Conservation (phyloP, 2,797 vertebrate species). For the Streptopelia turtur region DNA sequence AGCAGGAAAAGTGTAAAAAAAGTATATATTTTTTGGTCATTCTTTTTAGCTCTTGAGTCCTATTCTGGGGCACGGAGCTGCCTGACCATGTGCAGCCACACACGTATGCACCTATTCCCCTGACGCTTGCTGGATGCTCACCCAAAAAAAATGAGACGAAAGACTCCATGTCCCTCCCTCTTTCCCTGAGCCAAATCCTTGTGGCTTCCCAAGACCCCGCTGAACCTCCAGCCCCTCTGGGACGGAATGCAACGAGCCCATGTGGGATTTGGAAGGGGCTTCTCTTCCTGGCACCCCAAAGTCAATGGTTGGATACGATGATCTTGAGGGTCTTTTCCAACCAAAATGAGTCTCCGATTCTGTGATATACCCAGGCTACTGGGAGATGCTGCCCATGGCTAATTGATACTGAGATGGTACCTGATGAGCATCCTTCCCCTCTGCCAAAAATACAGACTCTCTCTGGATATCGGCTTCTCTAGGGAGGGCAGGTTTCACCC, state of each 20-base stretch:
- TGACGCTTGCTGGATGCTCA: rapidly evolving
- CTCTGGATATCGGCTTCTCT: not conserved
- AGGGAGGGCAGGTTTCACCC: not conserved
- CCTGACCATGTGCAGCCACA: not conserved
- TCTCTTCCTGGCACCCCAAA: not conserved
- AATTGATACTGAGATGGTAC: not conserved
- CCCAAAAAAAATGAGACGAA: not conserved
- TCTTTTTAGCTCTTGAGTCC: not conserved
- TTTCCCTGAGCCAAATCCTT: not conserved
- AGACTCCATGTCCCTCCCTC: rapidly evolving
- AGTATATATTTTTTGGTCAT: not conserved
- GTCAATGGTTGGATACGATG: no score
- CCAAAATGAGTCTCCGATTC: no score
- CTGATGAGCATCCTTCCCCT: not conserved
- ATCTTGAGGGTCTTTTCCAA: no score
- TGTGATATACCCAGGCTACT: not conserved
- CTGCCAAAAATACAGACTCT: not conserved
- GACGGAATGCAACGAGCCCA: rapidly evolving
- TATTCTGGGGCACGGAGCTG: not conserved
- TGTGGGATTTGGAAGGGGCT: rapidly evolving
- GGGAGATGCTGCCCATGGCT: not conserved
- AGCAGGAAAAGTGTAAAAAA: constrained; percentile 39
- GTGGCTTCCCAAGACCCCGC: not conserved
- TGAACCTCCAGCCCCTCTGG: not conserved
- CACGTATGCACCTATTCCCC: not conserved